Evolutionary conservation across 2,113 vertebrate species (phyloP).

Genomic region (Eira barbara): DNA sequence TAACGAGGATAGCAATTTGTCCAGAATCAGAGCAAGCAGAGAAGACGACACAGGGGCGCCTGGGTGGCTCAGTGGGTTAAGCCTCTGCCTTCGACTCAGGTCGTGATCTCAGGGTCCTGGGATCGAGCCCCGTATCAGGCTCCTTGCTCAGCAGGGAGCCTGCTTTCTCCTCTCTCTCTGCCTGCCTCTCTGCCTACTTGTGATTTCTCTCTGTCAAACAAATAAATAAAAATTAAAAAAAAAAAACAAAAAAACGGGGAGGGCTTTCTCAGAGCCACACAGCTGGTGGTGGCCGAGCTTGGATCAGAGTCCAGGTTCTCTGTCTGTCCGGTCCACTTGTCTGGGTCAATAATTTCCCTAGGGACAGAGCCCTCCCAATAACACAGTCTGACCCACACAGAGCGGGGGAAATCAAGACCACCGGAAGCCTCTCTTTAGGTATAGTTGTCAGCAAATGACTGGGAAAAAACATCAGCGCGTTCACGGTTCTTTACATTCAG

Average conservation of each 20-base stretch:
- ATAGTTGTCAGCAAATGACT: neutral
- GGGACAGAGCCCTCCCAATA: accelerated
- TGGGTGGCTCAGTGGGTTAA: no score
- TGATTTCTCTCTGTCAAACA: no score
- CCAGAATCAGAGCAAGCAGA: neutral
- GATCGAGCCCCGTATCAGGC: no score
- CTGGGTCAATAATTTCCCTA: neutral
- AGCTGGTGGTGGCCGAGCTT: neutral
- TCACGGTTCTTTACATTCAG: neutral
- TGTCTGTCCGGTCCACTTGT: neutral
- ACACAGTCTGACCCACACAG: neutral
- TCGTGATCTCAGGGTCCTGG: no score
- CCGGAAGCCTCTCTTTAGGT: neutral
- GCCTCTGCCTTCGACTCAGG: no score
- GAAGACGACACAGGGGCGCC: neutral
- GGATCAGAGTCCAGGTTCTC: neutral
- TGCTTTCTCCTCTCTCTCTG: no score
- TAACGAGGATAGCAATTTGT: neutral
- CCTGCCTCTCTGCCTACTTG: no score
- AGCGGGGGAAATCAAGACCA: neutral
- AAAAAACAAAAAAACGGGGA: neutral
- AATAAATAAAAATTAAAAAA: no score
- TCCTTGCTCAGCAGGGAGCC: no score
- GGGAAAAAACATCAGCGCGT: neutral
- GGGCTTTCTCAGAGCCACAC: neutral